Percentiles rank a stretch among this genome's conserved stretches.
Evolutionary conservation across 1,140 invertebrate species (phyloP).

Genomic region (Arion vulgaris): DNA sequence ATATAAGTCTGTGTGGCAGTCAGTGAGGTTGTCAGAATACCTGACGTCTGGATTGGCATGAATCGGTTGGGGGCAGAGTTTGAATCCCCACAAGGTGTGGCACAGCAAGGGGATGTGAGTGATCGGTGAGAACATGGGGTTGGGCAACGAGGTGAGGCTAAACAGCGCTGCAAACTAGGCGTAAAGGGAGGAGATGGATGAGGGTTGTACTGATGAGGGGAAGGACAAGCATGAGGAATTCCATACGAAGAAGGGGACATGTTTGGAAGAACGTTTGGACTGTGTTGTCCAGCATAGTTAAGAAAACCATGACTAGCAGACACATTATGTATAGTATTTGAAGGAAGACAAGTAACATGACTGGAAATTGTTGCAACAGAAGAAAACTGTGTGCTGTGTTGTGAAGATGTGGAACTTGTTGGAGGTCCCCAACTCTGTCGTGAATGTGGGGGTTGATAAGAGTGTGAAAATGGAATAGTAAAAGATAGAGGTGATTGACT

Average conservation of each 20-base stretch:
- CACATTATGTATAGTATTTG: not conserved
- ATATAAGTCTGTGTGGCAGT: conserved; percentile 17
- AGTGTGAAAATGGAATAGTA: conserved; percentile 1
- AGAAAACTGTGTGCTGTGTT: not conserved
- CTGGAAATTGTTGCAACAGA: not conserved
- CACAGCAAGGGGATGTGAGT: conserved; percentile 14
- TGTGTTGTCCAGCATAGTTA: not conserved
- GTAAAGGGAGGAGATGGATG: conserved; percentile 37
- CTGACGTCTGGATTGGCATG: conserved; percentile 38
- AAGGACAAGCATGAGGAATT: not conserved
- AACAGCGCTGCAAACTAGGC: conserved; percentile 14
- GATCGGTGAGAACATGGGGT: conserved; percentile 23
- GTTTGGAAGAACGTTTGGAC: not conserved
- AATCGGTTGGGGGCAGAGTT: conserved; percentile 33
- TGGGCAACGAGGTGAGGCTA: conserved; percentile 21
- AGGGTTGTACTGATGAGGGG: conserved; percentile 9
- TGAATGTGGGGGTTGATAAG: not conserved
- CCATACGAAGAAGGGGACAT: not conserved
- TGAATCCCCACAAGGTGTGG: conserved; percentile 17
- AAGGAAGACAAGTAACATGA: not conserved
- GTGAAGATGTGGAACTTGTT: not conserved
- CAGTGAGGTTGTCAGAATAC: conserved; percentile 15
- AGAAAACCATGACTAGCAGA: not conserved
- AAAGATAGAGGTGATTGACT: conserved; percentile 9
- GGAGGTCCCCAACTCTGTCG: not conserved